Conservation (phyloP, 2,113 vertebrate species). For the Vombatus ursinus region DNA sequence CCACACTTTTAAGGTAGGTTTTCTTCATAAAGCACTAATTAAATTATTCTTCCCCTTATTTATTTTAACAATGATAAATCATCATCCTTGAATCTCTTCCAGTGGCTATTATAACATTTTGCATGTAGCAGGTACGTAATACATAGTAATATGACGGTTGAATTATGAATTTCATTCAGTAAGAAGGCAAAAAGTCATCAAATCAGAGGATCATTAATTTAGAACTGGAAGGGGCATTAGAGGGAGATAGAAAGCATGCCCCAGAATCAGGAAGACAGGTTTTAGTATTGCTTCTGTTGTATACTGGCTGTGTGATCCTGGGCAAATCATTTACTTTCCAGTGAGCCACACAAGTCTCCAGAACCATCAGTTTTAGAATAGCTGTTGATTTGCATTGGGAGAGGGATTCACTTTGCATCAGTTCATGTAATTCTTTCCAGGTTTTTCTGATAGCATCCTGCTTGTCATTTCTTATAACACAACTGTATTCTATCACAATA, state of each 20-base stretch:
- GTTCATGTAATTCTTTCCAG: not conserved
- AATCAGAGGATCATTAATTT: not conserved
- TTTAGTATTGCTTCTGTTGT: not conserved
- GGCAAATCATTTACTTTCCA: not conserved
- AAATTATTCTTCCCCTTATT: not conserved
- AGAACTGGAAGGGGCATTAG: not conserved
- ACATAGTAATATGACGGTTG: not conserved
- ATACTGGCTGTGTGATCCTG: not conserved
- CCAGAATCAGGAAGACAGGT: not conserved
- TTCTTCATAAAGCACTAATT: slow-evolving; percentile 2
- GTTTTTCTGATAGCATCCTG: not conserved
- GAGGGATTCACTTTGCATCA: not conserved
- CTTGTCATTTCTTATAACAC: too few relatives aligned
- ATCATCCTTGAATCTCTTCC: not conserved
- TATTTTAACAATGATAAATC: slow-evolving; percentile 22
- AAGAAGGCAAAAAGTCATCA: not conserved
- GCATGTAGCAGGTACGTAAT: not conserved
- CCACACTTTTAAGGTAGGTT: not conserved
- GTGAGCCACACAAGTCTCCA: not conserved
- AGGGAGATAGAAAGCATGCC: not conserved
- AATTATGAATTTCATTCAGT: not conserved
- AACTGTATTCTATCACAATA: not conserved
- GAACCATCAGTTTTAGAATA: not conserved
- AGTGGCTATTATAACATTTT: not conserved
- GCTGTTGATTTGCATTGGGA: not conserved